phyloP scores from a whole-genome alignment of 2,797 vertebrate genomes.

The Peromyscus attwateri region DNA sequence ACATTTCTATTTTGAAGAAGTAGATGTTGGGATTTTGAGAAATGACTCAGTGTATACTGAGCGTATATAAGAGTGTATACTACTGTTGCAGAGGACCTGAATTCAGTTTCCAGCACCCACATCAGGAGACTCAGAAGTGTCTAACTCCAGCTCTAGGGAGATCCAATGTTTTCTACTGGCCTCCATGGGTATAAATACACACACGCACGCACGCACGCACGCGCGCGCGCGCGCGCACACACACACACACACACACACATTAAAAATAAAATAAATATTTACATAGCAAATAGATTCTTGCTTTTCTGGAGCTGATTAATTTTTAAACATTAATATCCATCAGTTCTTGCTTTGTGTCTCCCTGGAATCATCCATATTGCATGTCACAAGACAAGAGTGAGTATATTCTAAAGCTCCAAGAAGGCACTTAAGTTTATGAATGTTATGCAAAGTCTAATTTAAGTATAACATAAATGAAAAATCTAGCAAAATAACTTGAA shows the following conservation, averaged over 20 bases:
- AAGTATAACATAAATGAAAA: background rate
- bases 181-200: background rate
- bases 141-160: background rate
- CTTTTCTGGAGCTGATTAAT: background rate
- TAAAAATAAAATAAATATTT: background rate
- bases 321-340: background rate
- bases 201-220: background rate
- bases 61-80: background rate
- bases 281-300: background rate
- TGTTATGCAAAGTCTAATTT: constrained; percentile 1
- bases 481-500: constrained; percentile 27
- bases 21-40: background rate
- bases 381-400: constrained; percentile 27
- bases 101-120: background rate
- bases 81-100: background rate
- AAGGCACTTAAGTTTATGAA: constrained; percentile 8
- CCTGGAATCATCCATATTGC: background rate
- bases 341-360: background rate
- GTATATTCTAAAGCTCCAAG: background rate
- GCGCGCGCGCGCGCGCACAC: background rate
- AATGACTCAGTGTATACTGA: background rate
- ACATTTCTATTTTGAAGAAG: background rate
- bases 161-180: background rate
- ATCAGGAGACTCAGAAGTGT: background rate
- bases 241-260: background rate